Evolutionary conservation across 2,888 invertebrate species (phyloP).

Genomic region (Sylvicola cinctus): DNA sequence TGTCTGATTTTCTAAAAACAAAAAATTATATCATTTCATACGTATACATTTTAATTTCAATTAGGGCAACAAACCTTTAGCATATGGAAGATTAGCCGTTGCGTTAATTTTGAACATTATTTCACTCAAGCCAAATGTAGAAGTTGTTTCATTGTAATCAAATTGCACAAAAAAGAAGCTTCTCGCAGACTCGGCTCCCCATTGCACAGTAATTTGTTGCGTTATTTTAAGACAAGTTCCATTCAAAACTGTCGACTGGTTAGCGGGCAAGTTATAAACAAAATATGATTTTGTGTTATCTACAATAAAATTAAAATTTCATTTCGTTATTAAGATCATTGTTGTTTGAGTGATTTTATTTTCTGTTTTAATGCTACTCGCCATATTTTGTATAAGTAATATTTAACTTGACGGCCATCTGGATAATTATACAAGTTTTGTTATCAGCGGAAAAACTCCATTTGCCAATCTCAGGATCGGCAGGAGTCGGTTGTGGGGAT

Average conservation of each 20-base stretch:
- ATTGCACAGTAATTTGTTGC: slow-evolving; percentile 20
- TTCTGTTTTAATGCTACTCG: slow-evolving; percentile 8
- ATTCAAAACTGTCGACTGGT: slow-evolving; percentile 17
- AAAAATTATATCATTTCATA: slow-evolving; percentile 5
- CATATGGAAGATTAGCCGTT: slow-evolving; percentile 20
- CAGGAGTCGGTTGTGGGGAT: slow-evolving; percentile 10
- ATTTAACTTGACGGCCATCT: slow-evolving; percentile 44
- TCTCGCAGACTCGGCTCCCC: slow-evolving; percentile 20
- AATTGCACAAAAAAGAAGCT: slow-evolving; percentile 24
- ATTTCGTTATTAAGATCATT: slow-evolving; percentile 1
- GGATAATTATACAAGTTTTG: slow-evolving; percentile 38
- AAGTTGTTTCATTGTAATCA: slow-evolving; percentile 18
- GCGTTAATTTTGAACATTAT: slow-evolving; percentile 15
- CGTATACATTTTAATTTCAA: slow-evolving; percentile 9
- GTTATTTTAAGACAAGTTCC: slow-evolving; percentile 22
- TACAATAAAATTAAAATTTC: slow-evolving; percentile 11
- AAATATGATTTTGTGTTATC: slow-evolving; percentile 15
- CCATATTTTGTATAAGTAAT: slow-evolving; percentile 25
- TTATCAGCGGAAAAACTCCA: slow-evolving; percentile 29
- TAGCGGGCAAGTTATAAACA: slow-evolving; percentile 26
- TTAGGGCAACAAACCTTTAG: slow-evolving; percentile 14
- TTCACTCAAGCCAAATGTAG: slow-evolving; percentile 15
- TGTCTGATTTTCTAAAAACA: slow-evolving; percentile 17
- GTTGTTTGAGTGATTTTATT: not conserved
- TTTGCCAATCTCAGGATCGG: slow-evolving; percentile 21